phyloP scores from a whole-genome alignment of 2,797 vertebrate species.

The Haliaeetus albicilla region DNA sequence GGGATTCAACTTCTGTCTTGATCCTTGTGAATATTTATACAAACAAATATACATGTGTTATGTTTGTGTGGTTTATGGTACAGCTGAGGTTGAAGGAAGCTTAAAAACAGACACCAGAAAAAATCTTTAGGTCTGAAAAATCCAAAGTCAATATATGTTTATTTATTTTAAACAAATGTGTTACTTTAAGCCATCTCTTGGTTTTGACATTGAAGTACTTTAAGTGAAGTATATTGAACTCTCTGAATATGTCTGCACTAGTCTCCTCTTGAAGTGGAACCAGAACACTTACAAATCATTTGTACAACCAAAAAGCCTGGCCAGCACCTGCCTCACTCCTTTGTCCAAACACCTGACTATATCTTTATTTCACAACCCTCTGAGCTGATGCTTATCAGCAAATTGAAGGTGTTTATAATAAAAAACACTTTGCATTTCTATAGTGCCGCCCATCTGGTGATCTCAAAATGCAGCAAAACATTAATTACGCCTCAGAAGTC shows the following conservation, averaged over 20 bases:
- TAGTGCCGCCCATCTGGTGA: neutral
- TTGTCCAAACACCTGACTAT: neutral
- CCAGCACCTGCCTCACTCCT: neutral
- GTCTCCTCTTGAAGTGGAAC: neutral
- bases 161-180: neutral
- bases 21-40: neutral
- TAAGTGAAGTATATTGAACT: neutral
- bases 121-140: neutral
- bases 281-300: neutral
- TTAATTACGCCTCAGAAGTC: conserved; percentile 18
- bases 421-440: neutral
- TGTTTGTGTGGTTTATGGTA: neutral
- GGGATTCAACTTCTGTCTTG: neutral
- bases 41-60: neutral
- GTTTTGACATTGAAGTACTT: neutral
- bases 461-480: conserved; percentile 12
- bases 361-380: neutral
- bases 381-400: neutral
- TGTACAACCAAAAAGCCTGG: neutral
- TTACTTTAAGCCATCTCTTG: neutral
- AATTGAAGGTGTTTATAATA: neutral
- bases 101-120: neutral
- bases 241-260: neutral
- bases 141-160: neutral
- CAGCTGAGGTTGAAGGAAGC: neutral